Conservation (phyloP, 2,113 vertebrate genomes). For the Galemys pyrenaicus region DNA sequence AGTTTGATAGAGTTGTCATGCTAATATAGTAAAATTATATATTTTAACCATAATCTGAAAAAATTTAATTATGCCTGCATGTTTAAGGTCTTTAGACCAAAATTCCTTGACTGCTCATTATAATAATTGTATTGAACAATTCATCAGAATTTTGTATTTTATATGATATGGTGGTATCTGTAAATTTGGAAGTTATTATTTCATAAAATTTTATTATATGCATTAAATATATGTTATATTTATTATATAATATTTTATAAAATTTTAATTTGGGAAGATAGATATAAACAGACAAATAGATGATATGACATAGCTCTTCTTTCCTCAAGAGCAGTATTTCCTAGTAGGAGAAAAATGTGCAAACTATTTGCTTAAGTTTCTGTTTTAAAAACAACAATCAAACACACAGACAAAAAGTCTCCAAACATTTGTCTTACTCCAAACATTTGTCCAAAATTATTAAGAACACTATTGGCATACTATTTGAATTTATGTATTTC, state of each 20-base stretch:
- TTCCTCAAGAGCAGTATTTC: neutral
- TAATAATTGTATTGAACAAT: constrained; percentile 1
- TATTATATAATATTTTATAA: too few relatives aligned
- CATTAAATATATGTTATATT: too few relatives aligned
- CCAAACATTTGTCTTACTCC: neutral
- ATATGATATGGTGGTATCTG: neutral
- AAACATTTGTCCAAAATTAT: neutral
- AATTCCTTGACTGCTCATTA: neutral
- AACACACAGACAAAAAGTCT: neutral
- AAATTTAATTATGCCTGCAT: neutral
- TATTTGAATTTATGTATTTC: neutral
- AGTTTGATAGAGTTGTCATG: neutral
- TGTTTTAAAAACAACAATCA: neutral
- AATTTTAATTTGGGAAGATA: neutral
- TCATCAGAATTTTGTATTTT: constrained; percentile 1
- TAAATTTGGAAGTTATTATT: constrained; percentile 1
- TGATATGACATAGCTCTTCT: neutral
- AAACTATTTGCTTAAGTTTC: constrained; percentile 14
- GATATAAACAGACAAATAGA: neutral
- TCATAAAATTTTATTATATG: too few relatives aligned
- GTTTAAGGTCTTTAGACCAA: neutral
- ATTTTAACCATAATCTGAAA: constrained; percentile 27
- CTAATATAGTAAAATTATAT: neutral
- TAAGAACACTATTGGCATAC: neutral
- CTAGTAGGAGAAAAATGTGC: neutral